A percentile compares a stretch with the other conserved stretches of the same genome.
These are phyloP conservation scores for Protula sp. DNA, from an alignment of 2,888 invertebrate species.

Conservation along the genomic window DNA sequence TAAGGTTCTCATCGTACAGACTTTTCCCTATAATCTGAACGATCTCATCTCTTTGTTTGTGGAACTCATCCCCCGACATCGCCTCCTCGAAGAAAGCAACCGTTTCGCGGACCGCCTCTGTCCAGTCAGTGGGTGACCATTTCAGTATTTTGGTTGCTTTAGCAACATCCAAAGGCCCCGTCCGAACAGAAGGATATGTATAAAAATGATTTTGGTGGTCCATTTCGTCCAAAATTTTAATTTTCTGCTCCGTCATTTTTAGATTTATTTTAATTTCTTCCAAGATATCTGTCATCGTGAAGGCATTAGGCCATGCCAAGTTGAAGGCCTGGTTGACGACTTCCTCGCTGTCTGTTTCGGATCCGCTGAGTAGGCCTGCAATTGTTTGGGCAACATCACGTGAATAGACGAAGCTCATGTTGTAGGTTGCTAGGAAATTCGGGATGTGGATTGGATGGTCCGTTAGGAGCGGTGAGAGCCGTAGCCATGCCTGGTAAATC, in stretches of 20 bases:
- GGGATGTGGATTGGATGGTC: conserved; percentile 44
- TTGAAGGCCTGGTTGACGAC: conserved; percentile 49
- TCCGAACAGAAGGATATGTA: conserved; percentile 53
- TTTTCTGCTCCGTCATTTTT: conserved; percentile 12
- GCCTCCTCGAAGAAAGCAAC: conserved; percentile 52
- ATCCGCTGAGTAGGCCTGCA: neutral
- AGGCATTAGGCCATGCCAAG: conserved; percentile 47
- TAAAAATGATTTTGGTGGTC: conserved; percentile 24
- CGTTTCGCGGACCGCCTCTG: conserved; percentile 42
- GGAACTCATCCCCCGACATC: conserved; percentile 30
- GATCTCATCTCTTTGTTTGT: conserved; percentile 33
- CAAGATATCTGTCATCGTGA: conserved; percentile 46
- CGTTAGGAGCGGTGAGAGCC: conserved; percentile 28
- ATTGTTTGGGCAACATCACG: conserved; percentile 53
- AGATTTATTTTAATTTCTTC: conserved; percentile 31
- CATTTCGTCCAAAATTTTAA: conserved; percentile 7
- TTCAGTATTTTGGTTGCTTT: conserved; percentile 44
- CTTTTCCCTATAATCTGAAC: conserved; percentile 34
- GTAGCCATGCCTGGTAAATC: conserved; percentile 56
- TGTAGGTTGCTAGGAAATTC: conserved; percentile 32
- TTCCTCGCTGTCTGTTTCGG: neutral
- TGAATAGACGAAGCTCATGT: conserved; percentile 53
- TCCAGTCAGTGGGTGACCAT: conserved; percentile 50
- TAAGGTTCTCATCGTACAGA: conserved; percentile 22
- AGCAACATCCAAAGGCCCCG: conserved; percentile 49